Base-by-base conservation (phyloP, 2,888 invertebrate species). In the Drosophila mimetica region DNA sequence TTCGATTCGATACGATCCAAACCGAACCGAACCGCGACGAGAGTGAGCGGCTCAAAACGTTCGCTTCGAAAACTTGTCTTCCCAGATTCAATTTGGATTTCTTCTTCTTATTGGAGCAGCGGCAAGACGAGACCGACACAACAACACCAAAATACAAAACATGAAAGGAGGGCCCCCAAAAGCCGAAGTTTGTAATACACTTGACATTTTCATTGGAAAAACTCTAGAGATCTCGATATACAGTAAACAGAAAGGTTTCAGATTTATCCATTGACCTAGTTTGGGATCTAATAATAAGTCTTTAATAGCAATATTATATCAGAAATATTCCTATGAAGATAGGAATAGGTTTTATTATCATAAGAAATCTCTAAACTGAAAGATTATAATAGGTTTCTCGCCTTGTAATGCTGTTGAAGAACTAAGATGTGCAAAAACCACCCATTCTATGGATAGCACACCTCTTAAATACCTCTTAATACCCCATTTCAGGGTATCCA, bases 71-170 rank as follows among this genome's bases (percentile, higher is more conserved):
- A 88, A 89, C 88, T 89, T 79, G 87, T 88, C 82, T 82, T 84
- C 77, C 86, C 82, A 88, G 89, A 84, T 89, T 86, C 66, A 85
- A 79, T 70, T 78, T 75, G 73, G 76, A 78, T 78, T 81, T 81
- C 70, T 86, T 81, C 79, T 83, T 81, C 79, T 83, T 75, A 71
- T 74, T 86, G 78, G 71, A 76, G 74, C 74, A 69, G 63, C 70
- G 74, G 55, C 37, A 66, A 63, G 51, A 64, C 57, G 30, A 60
- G 48, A 71, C 36, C n/a, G 60, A 60, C 42, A 61, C 34, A 39
- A 37, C 46, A 32, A 48, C 37, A 39, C 28, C 41, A 30, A 59
- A 32, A 51, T n/a, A 50, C 14, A 57, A 59, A 39, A 32, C 30
- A 36, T 14, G 36, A 36, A 54, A 34, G 25, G 51, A 25, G 36